Evolutionary conservation across 2,797 vertebrate species (phyloP).

Genomic region (Myripristis murdjan): DNA sequence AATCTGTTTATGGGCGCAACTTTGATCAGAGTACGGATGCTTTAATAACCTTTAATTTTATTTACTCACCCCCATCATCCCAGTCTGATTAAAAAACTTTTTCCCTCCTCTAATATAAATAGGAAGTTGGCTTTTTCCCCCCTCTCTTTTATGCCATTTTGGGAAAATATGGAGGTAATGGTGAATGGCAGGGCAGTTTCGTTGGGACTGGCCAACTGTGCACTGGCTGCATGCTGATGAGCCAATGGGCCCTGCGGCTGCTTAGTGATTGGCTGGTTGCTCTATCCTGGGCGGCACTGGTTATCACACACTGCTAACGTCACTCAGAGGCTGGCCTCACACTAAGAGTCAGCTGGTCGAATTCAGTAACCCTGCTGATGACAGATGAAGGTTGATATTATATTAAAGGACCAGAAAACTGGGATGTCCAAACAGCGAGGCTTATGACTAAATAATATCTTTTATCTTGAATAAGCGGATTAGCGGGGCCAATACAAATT

Average conservation of each 20-base stretch:
- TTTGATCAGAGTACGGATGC: constrained; percentile 87
- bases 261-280: constrained; percentile 51
- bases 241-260: constrained; percentile 33
- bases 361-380: constrained; percentile 25
- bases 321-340: constrained; percentile 35
- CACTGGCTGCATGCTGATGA: constrained; percentile 76
- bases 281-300: constrained; percentile 32
- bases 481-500: neutral
- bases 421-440: neutral
- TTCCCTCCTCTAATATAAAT: constrained; percentile 82
- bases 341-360: constrained; percentile 27
- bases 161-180: constrained; percentile 79
- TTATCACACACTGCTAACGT: constrained; percentile 38
- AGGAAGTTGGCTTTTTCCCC: constrained; percentile 70
- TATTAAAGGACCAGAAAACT: neutral
- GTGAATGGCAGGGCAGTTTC: constrained; percentile 82
- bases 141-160: constrained; percentile 75
- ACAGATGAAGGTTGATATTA: constrained; percentile 21
- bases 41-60: constrained; percentile 90
- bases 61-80: constrained; percentile 86
- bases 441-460: neutral
- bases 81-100: constrained; percentile 85
- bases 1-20: constrained; percentile 88
- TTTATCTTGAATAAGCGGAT: neutral
- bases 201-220: constrained; percentile 61